These are phyloP conservation scores for Spongia lamella DNA, from an alignment of 37 sponge, comb jelly and placozoan species.

Conservation along the genomic window DNA sequence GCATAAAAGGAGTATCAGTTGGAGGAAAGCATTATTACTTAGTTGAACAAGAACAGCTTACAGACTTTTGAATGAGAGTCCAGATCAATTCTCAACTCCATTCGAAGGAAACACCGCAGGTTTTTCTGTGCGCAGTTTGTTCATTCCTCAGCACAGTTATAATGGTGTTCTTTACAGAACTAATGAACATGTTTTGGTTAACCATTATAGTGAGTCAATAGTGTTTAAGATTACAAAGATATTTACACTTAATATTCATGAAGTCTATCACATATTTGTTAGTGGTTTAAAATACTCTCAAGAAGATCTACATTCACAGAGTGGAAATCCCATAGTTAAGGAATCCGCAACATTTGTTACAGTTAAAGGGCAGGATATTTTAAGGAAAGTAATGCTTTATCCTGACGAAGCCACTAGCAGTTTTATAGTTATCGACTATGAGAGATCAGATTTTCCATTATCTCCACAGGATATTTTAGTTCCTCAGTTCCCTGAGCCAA, in stretches of 20 bases:
- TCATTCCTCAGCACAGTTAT: conserved; percentile 11
- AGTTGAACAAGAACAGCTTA: too few species aligned
- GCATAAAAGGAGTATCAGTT: too few species aligned
- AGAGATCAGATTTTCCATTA: too few species aligned
- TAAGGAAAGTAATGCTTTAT: conserved; percentile 42
- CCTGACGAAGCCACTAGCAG: conserved; percentile 1
- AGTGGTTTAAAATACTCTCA: background rate
- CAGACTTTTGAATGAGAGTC: too few species aligned
- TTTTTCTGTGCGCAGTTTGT: conserved; percentile 10
- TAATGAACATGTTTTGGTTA: background rate
- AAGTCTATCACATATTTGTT: conserved; percentile 4
- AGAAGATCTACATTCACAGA: background rate
- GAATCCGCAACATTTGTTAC: background rate
- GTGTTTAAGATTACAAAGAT: conserved; percentile 7
- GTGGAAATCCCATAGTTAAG: conserved; percentile 15
- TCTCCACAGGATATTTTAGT: too few species aligned
- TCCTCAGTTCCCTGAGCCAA: too few species aligned
- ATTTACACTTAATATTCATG: background rate
- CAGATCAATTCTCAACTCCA: too few species aligned
- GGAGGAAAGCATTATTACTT: too few species aligned
- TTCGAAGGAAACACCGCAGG: background rate
- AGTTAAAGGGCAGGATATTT: background rate
- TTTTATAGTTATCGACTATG: too few species aligned
- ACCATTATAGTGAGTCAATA: conserved; percentile 7
- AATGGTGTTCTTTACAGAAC: conserved; percentile 17